Percentiles rank a stretch among this genome's conserved stretches.
Conservation (phyloP, 2,797 vertebrate genomes). For the Cuculus canorus region DNA sequence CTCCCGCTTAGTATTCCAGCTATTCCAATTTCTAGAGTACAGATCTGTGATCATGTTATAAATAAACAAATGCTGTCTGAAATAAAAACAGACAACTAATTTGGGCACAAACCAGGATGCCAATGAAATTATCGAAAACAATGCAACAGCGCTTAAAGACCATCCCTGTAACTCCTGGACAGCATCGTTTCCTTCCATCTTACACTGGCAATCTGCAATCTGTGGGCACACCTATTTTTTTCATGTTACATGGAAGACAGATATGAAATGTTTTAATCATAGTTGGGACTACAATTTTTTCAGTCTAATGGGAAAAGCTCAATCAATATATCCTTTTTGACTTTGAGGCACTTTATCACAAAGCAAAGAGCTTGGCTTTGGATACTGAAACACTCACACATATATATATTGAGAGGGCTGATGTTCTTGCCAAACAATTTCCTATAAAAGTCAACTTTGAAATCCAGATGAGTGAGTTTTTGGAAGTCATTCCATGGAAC, state of each 20-base stretch:
- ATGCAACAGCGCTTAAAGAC: background rate
- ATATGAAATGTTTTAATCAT: background rate
- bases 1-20: background rate
- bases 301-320: background rate
- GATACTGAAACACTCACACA: background rate
- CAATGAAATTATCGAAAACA: background rate
- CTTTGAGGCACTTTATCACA: background rate
- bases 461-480: background rate
- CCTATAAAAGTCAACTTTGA: slow-evolving; percentile 17
- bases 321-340: background rate
- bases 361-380: background rate
- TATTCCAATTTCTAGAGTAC: background rate
- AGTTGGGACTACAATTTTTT: background rate
- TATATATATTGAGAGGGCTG: background rate
- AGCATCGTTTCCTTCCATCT: background rate
- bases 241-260: background rate
- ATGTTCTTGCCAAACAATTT: background rate
- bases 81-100: background rate
- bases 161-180: background rate
- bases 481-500: slow-evolving; percentile 40
- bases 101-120: background rate
- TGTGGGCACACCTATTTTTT: background rate
- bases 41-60: background rate
- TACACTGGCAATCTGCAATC: background rate
- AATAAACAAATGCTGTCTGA: background rate